Percentiles rank a stretch among this genome's conserved stretches.
Evolutionary conservation across 37 sponge, comb jelly and placozoan genomes (phyloP).

Genomic region (Diacarnus erythraeanus): DNA sequence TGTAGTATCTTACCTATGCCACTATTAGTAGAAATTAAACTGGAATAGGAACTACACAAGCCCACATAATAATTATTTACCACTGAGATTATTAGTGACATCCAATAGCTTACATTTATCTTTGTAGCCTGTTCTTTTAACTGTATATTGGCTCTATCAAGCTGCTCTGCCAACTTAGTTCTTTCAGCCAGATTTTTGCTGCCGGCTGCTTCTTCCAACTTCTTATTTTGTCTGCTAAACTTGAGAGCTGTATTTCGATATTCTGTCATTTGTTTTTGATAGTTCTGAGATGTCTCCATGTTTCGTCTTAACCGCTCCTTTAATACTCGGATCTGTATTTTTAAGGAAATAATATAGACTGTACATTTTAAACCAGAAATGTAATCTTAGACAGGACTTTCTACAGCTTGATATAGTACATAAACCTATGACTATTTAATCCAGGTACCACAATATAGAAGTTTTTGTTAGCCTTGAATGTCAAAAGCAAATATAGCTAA

Average conservation of each 20-base stretch:
- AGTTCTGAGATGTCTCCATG: constrained; percentile 14
- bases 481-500: too few species aligned
- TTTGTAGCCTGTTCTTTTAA: constrained; percentile 32
- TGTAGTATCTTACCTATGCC: too few species aligned
- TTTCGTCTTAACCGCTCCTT: constrained; percentile 32
- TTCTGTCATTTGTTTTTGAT: constrained; percentile 26
- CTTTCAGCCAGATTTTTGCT: constrained; percentile 50
- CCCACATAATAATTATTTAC: background rate
- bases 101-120: constrained; percentile 37
- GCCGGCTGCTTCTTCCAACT: constrained; percentile 29
- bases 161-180: constrained; percentile 24
- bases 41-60: background rate
- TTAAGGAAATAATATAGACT: too few species aligned
- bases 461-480: too few species aligned
- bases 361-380: too few species aligned
- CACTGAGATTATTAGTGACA: background rate
- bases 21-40: too few species aligned
- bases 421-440: too few species aligned
- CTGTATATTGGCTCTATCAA: constrained; percentile 11
- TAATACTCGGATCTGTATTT: constrained; percentile 18
- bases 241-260: constrained; percentile 10
- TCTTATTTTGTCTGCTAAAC: constrained; percentile 35
- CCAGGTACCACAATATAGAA: too few species aligned
- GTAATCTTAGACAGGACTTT: too few species aligned
- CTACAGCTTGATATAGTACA: too few species aligned